Conservation (phyloP, 2,113 vertebrate genomes). For the Gallinago jamesoni region DNA sequence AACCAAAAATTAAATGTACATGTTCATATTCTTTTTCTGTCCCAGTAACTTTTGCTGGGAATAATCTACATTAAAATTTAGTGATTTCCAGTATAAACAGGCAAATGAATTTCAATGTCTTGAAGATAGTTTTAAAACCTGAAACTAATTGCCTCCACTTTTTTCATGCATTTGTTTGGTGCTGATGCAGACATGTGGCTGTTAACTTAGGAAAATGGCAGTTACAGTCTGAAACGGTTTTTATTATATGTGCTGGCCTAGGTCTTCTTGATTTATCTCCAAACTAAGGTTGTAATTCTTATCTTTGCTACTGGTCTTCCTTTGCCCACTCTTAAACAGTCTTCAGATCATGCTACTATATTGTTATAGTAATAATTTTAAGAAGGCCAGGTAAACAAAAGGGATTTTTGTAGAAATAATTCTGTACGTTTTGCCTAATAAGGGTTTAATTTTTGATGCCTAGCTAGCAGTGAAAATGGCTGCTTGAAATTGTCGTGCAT, state of each 20-base stretch:
- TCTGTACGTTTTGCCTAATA: not conserved
- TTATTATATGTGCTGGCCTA: not conserved
- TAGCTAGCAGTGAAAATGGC: not conserved
- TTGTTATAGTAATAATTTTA: not conserved
- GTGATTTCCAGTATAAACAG: not conserved
- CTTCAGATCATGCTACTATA: not conserved
- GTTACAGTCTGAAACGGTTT: not conserved
- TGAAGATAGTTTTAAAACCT: not conserved
- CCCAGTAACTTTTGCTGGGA: not conserved
- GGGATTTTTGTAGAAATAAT: not conserved
- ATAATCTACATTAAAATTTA: not conserved
- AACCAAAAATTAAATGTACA: not conserved
- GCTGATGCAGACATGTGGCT: not conserved
- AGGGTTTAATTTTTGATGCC: not conserved
- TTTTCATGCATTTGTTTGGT: not conserved
- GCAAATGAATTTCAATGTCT: not conserved
- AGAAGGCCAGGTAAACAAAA: not conserved
- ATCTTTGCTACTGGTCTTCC: not conserved
- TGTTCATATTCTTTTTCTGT: not conserved
- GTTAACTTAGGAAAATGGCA: not conserved
- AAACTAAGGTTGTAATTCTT: not conserved
- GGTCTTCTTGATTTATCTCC: not conserved
- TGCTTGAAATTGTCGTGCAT: not conserved
- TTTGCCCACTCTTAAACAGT: not conserved
- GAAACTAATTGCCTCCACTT: not conserved